These are phyloP conservation scores for Oncorhynchus mykiss DNA, from an alignment of 2,113 vertebrate genomes.

Conservation along the genomic window DNA sequence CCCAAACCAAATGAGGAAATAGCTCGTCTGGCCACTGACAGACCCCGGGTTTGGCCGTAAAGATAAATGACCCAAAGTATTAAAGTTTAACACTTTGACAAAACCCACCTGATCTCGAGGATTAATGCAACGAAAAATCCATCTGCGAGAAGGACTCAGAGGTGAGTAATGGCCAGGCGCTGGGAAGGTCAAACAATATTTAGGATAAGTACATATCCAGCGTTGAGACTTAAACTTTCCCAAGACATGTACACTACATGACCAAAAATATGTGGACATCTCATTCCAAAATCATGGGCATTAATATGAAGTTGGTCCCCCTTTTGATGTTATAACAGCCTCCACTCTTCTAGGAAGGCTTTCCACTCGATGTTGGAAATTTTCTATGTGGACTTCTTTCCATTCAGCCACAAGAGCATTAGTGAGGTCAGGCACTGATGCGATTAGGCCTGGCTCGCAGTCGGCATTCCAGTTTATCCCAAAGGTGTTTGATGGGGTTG, in stretches of 20 bases:
- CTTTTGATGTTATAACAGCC: no score
- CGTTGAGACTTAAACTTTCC: constrained; percentile 48
- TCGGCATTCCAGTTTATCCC: no score
- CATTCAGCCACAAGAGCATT: no score
- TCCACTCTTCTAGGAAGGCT: no score
- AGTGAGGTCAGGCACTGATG: no score
- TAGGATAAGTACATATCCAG: constrained; percentile 70
- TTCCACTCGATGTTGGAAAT: no score
- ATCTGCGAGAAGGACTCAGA: constrained; percentile 46
- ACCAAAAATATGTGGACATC: no score
- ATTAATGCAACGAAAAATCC: constrained; percentile 77
- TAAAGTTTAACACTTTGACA: constrained; percentile 81
- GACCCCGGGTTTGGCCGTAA: constrained; percentile 68
- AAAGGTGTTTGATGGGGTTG: no score
- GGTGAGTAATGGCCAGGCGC: constrained; percentile 62
- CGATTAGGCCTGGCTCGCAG: no score
- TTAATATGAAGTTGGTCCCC: no score
- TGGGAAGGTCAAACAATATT: constrained; percentile 70
- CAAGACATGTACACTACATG: constrained; percentile 6
- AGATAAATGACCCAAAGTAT: constrained; percentile 83
- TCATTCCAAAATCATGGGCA: no score
- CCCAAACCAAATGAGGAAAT: constrained; percentile 81
- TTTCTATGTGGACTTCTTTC: no score
- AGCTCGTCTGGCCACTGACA: constrained; percentile 85
- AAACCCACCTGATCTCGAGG: constrained; percentile 80